These are phyloP conservation scores for Lepilemur septentrionalis DNA, from an alignment of 2,797 vertebrate genomes.

Conservation along the genomic window DNA sequence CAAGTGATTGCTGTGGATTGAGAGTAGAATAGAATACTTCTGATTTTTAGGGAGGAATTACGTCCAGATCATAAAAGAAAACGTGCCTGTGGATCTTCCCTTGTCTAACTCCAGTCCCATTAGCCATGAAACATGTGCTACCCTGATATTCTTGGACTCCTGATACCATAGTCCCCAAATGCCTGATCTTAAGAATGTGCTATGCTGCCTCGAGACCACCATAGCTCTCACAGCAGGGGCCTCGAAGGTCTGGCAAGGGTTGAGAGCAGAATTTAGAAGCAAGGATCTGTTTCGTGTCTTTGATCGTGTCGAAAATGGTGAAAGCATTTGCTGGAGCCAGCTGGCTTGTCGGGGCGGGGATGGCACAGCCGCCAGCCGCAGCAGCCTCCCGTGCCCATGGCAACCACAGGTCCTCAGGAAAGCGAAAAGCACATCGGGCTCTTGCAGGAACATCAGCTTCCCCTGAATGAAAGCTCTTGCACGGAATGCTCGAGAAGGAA, in stretches of 20 bases:
- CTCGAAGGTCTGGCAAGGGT: neutral
- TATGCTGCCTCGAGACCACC: neutral
- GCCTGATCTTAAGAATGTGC: neutral
- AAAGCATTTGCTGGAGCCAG: constrained; percentile 20
- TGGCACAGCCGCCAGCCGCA: neutral
- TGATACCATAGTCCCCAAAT: neutral
- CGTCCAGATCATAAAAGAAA: neutral
- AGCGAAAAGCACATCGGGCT: neutral
- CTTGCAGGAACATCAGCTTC: neutral
- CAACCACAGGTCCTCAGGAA: constrained; percentile 39
- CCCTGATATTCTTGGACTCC: neutral
- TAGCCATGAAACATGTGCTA: neutral
- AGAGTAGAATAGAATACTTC: constrained; percentile 12
- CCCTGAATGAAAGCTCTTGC: neutral
- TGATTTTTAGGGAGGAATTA: neutral
- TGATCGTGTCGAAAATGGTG: constrained; percentile 49
- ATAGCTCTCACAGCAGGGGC: neutral
- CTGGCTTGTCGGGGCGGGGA: neutral
- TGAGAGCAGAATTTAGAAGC: neutral
- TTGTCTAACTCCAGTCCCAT: neutral
- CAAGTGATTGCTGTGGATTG: neutral
- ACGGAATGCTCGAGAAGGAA: neutral
- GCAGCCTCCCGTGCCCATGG: constrained; percentile 27
- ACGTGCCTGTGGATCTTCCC: neutral
- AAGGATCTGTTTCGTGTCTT: neutral